These are phyloP conservation scores for Plebejus anna DNA, from an alignment of 2,888 invertebrate genomes.

Conservation along the genomic window DNA sequence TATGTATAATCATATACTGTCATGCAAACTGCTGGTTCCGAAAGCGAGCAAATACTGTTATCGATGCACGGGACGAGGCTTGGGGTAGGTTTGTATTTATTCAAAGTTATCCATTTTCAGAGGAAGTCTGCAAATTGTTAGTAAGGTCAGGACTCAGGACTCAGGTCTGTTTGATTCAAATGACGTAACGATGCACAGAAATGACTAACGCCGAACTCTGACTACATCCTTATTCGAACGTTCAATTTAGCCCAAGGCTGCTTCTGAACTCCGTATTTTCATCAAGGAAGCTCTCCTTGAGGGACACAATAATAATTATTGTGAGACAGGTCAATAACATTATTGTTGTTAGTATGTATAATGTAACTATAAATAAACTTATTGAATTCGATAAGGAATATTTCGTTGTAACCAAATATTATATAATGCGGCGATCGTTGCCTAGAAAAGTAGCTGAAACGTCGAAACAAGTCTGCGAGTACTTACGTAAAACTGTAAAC, in stretches of 20 bases:
- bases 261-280: not conserved
- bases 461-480: too few relatives aligned
- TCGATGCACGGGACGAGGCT: not conserved
- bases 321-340: not conserved
- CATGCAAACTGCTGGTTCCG: not conserved
- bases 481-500: too few relatives aligned
- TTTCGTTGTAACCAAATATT: too few relatives aligned
- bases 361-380: too few relatives aligned
- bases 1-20: too few relatives aligned
- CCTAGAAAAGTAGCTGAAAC: too few relatives aligned
- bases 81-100: not conserved
- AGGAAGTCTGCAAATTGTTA: not conserved
- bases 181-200: conserved; percentile 7
- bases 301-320: not conserved
- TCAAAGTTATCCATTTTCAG: not conserved
- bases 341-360: not conserved
- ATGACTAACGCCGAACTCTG: not conserved
- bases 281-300: not conserved
- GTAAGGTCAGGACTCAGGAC: not conserved
- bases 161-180: not conserved
- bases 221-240: not conserved
- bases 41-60: not conserved
- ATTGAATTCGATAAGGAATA: too few relatives aligned
- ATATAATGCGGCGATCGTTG: too few relatives aligned
- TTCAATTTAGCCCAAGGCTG: not conserved